Conservation (phyloP, 2,888 invertebrate species). For the Iphiclides podalirius region DNA sequence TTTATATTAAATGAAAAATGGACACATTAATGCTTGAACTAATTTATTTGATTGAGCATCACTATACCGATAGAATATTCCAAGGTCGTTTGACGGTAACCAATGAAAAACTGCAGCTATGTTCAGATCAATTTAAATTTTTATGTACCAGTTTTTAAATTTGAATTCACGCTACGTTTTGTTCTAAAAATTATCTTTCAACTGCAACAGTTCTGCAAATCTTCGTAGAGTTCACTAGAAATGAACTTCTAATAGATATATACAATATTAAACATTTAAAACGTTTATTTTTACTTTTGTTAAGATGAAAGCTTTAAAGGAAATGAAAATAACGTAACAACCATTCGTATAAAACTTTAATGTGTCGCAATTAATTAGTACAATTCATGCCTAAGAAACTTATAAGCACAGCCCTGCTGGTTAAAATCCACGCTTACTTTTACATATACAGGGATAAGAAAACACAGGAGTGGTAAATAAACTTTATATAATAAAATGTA, state of each 20-base stretch:
- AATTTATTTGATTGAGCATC: slow-evolving; percentile 38
- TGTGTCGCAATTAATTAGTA: no score
- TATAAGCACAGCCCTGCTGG: slow-evolving; percentile 9
- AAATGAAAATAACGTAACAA: background rate
- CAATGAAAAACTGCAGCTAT: slow-evolving; percentile 46
- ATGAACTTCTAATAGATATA: no score
- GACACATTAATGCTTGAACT: no score
- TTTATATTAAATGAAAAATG: no score
- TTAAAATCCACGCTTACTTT: slow-evolving; percentile 1
- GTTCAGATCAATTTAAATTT: slow-evolving; percentile 38
- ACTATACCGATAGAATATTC: slow-evolving; percentile 58
- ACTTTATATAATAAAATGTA: slow-evolving; percentile 4
- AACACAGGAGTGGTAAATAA: background rate
- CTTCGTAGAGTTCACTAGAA: no score
- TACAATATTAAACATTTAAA: no score
- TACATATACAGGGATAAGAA: background rate
- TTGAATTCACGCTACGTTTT: no score
- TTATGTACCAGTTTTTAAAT: no score
- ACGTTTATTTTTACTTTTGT: no score
- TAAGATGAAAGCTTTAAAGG: no score
- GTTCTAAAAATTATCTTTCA: no score
- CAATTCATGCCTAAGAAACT: slow-evolving; percentile 20
- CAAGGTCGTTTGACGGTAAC: slow-evolving; percentile 54
- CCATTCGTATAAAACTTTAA: slow-evolving; percentile 1
- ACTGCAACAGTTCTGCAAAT: no score